Conservation (phyloP, 2,797 vertebrate genomes). For the Chaenodraco wilsoni region DNA sequence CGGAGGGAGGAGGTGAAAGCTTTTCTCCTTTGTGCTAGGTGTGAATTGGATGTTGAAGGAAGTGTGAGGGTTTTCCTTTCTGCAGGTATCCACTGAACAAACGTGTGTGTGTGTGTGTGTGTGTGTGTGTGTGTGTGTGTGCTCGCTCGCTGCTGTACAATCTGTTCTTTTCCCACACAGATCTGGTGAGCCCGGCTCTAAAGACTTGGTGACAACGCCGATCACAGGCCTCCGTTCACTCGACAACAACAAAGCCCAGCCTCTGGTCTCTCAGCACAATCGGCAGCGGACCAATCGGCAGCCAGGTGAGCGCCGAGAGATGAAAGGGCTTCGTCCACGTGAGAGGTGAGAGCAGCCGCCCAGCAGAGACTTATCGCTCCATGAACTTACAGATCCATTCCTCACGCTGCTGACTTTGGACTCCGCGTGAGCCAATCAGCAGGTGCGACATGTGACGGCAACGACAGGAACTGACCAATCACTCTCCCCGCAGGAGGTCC, state of each 20-base stretch:
- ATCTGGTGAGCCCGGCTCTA: constrained; percentile 76
- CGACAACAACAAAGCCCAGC: constrained; percentile 72
- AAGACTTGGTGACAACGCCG: constrained; percentile 79
- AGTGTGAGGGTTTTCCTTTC: constrained; percentile 29
- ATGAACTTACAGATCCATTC: constrained; percentile 48
- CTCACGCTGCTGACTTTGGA: constrained; percentile 49
- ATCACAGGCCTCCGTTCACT: constrained; percentile 78
- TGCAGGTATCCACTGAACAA: constrained; percentile 47
- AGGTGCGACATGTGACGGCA: constrained; percentile 74
- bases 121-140: not conserved
- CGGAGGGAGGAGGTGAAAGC: not conserved
- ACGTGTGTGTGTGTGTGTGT: constrained; percentile 30
- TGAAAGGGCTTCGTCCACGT: constrained; percentile 70
- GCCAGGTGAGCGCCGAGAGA: constrained; percentile 46
- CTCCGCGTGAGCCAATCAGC: constrained; percentile 72
- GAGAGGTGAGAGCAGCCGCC: constrained; percentile 56
- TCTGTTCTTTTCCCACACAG: constrained; percentile 81
- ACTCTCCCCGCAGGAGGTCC: constrained; percentile 71
- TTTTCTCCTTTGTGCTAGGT: constrained; percentile 28
- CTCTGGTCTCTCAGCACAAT: constrained; percentile 45
- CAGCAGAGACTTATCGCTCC: constrained; percentile 22
- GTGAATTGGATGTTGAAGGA: constrained; percentile 38
- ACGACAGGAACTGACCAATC: constrained; percentile 77
- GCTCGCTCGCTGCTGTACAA: constrained; percentile 28
- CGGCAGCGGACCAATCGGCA: not conserved